Evolutionary conservation across 2,797 vertebrate species (phyloP).

Genomic region (Centropyge bicolor): DNA sequence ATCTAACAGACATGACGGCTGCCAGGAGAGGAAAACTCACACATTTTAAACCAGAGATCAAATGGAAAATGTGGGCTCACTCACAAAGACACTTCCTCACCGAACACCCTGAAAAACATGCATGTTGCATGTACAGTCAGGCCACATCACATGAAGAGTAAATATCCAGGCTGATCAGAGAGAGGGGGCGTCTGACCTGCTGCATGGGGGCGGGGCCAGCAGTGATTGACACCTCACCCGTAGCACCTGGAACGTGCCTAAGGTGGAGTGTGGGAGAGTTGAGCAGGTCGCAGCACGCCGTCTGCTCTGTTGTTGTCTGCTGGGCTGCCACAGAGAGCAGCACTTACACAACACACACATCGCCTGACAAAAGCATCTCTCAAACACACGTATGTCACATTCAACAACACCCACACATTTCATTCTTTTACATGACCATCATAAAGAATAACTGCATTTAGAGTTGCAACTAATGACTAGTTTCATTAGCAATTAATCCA

Average conservation of each 20-base stretch:
- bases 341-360: slow-evolving; percentile 49
- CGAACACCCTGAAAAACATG: neutral
- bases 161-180: slow-evolving; percentile 2
- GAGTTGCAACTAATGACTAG: neutral
- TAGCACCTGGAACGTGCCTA: slow-evolving; percentile 64
- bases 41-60: slow-evolving; percentile 55
- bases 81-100: slow-evolving; percentile 3
- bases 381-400: neutral
- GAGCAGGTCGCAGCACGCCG: slow-evolving; percentile 69
- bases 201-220: neutral
- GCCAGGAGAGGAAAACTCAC: slow-evolving; percentile 33
- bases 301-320: slow-evolving; percentile 67
- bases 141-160: neutral
- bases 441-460: neutral
- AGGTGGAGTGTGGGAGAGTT: slow-evolving; percentile 69
- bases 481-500: neutral
- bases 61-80: slow-evolving; percentile 48
- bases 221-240: slow-evolving; percentile 61
- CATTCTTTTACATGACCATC: neutral
- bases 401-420: neutral
- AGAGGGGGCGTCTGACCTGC: slow-evolving; percentile 22
- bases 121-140: neutral
- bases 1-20: slow-evolving; percentile 13
- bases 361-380: slow-evolving; percentile 35
- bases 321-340: slow-evolving; percentile 47